Evolutionary conservation across 2,888 invertebrate species (phyloP), one percentile per base, ranked within the genome.

Genomic region (Theretra japonica): DNA sequence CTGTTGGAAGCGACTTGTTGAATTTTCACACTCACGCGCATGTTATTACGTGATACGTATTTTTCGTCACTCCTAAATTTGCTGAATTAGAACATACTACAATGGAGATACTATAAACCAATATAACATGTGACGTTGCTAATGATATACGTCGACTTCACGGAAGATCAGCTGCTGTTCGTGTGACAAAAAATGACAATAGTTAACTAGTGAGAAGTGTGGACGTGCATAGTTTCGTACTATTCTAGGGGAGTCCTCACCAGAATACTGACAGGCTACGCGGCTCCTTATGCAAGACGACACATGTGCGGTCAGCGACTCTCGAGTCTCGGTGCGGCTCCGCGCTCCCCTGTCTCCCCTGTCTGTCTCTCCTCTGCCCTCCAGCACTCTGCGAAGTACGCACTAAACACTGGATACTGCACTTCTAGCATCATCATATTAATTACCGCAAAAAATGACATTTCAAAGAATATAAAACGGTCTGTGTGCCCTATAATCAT

Each of bases 241-340:
- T 88, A 85, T 92, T 91, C 90, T 88, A 88, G 90, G 89, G 89
- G 86, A 86, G 88, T 83, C 90, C 87, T 86, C 85, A 86, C 84
- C 82, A 81, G 92, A 90, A 93, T 93, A 94, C 89, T 91, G 87
- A 81, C 82, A 79, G 77, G 81, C n/a, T n/a, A n/a, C n/a, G n/a
- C 82, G 85, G 83, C 84, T 85, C 83, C 87, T 88, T 91, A 92
- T 90, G 91, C 92, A 91, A 85, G 90, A 80, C 92, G 85, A 86
- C 88, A 86, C 88, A 83, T 82, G 83, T 78, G 88, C 92, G 93
- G 93, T 93, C 93, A 92, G 82, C 90, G 93, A 92, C 93, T 89
- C 89, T 82, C 90, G 92, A 91, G 92, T 89, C 89, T 87, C 76
- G 80, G 73, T 75, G 70, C 76, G 77, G 76, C 75, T 79, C 75